phyloP scores from a whole-genome alignment of 1,140 invertebrate genomes.

The Drosophila serrata region DNA sequence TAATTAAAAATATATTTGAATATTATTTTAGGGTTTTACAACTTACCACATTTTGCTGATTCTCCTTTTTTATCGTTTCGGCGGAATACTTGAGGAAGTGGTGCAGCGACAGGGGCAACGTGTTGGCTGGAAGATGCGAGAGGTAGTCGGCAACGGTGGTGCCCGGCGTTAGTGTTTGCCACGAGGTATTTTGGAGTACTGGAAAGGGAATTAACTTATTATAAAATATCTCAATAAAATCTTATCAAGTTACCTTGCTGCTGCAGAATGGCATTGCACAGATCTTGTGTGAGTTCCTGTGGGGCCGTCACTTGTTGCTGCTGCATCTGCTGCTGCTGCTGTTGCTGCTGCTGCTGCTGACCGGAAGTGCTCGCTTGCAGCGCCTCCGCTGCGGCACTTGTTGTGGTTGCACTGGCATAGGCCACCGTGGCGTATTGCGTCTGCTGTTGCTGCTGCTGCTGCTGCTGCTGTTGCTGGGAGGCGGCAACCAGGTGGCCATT shows the following conservation, averaged over 20 bases:
- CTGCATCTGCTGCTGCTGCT: conserved; percentile 59
- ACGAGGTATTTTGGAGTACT: conserved; percentile 86
- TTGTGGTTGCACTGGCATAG: conserved; percentile 60
- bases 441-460: conserved; percentile 68
- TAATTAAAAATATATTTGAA: neutral
- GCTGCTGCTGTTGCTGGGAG: conserved; percentile 59
- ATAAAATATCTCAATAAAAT: no score
- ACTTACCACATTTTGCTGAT: conserved; percentile 85
- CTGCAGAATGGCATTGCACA: conserved; percentile 84
- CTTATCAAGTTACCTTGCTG: conserved; percentile 70
- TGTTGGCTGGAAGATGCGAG: conserved; percentile 90
- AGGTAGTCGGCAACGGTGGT: conserved; percentile 93
- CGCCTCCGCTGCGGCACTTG: conserved; percentile 48
- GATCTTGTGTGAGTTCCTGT: conserved; percentile 82
- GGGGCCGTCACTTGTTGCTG: conserved; percentile 74
- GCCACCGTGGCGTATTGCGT: conserved; percentile 72
- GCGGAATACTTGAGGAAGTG: conserved; percentile 94
- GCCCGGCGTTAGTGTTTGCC: conserved; percentile 92
- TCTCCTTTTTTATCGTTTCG: conserved; percentile 91
- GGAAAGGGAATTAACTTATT: no score
- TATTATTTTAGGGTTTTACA: no score
- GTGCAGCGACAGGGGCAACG: conserved; percentile 91
- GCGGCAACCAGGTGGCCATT: conserved; percentile 78
- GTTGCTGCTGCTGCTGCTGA: conserved; percentile 53
- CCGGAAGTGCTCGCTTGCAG: conserved; percentile 58